phyloP scores from a whole-genome alignment of 1,140 invertebrate genomes.

The Tetraneura akinire region DNA sequence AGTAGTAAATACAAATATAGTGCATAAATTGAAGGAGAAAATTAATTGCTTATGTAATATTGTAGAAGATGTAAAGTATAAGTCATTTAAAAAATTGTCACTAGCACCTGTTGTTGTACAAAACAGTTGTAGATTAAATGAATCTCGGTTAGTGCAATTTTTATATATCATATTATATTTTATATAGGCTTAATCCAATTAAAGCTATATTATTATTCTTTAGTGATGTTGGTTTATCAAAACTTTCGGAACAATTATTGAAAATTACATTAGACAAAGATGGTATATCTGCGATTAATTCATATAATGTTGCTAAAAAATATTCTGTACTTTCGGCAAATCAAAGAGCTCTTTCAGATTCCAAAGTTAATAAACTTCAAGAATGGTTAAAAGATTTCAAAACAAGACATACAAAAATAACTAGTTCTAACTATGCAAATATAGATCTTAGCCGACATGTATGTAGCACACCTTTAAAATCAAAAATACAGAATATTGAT shows the following conservation, averaged over 20 bases:
- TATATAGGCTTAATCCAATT: constrained; percentile 1
- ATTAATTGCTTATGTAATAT: constrained; percentile 11
- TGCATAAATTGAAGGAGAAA: constrained; percentile 38
- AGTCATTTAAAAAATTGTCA: constrained; percentile 36
- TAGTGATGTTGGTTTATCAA: constrained; percentile 44
- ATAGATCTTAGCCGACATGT: constrained; percentile 17
- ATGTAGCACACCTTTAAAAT: constrained; percentile 29
- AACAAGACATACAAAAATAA: constrained; percentile 43
- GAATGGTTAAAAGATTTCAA: constrained; percentile 50
- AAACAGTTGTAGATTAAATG: constrained; percentile 29
- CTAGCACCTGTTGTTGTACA: constrained; percentile 20
- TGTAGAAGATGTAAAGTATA: constrained; percentile 37
- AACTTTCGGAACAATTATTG: constrained; percentile 46
- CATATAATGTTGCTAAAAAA: constrained; percentile 46
- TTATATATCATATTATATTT: background rate
- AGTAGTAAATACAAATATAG: constrained; percentile 43
- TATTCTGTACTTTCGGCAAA: constrained; percentile 43
- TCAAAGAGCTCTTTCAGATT: constrained; percentile 38
- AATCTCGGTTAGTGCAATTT: constrained; percentile 13
- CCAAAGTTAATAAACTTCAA: constrained; percentile 46
- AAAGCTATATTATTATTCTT: background rate
- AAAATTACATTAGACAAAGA: constrained; percentile 44
- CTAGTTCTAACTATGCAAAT: constrained; percentile 14
- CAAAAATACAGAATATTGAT: background rate
- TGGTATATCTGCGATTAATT: constrained; percentile 42